Conservation (phyloP, 37 sponge, comb jelly and placozoan species). For the Bolinopsis microptera region DNA sequence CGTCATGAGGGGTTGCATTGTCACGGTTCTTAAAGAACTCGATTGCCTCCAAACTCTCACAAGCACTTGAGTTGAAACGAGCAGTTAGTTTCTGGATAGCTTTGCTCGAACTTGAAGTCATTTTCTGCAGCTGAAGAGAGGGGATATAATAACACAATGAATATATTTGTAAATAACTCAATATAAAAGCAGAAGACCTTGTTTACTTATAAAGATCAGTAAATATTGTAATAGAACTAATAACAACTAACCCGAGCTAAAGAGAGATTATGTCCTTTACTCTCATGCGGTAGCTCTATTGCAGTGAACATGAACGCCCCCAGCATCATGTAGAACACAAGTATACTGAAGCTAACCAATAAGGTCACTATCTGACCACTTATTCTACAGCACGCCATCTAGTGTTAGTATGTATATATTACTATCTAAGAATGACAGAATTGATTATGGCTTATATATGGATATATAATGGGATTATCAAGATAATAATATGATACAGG, state of each 20-base stretch:
- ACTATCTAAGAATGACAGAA: too few relatives aligned
- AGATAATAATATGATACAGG: too few relatives aligned
- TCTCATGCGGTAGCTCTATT: slow-evolving; percentile 53
- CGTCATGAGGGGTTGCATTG: background rate
- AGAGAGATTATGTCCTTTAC: background rate
- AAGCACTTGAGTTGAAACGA: background rate
- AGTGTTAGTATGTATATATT: too few relatives aligned
- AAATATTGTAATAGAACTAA: too few relatives aligned
- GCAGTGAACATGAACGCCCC: slow-evolving; percentile 41
- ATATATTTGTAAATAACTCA: too few relatives aligned
- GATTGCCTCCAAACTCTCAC: background rate
- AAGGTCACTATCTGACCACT: slow-evolving; percentile 26
- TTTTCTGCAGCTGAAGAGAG: background rate
- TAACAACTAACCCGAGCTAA: background rate
- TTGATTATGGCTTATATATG: too few relatives aligned
- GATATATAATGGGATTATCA: too few relatives aligned
- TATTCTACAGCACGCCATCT: slow-evolving; percentile 4
- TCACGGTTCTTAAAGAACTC: background rate
- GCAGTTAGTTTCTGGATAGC: background rate
- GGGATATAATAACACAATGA: too few relatives aligned
- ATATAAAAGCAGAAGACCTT: too few relatives aligned
- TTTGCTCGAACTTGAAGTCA: background rate
- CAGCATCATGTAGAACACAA: slow-evolving; percentile 46
- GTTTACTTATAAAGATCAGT: too few relatives aligned
- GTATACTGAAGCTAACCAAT: background rate